Evolutionary conservation across 2,888 invertebrate genomes (phyloP).

Genomic region (Dryocosmus kuriphilus): DNA sequence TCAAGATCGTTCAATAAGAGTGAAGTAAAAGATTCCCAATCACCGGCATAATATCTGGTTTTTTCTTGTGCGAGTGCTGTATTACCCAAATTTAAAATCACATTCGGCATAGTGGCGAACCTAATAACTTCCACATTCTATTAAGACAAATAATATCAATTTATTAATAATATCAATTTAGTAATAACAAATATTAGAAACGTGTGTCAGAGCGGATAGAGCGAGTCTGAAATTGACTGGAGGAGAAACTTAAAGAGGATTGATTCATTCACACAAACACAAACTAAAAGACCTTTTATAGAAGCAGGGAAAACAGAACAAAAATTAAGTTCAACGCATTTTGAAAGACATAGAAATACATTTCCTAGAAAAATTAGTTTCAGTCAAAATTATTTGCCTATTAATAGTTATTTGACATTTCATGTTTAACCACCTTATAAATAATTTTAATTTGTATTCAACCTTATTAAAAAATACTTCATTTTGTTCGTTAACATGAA

Average conservation of each 20-base stretch:
- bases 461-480: too few species aligned
- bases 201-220: neutral
- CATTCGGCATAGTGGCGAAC: slow-evolving; percentile 90
- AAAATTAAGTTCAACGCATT: too few species aligned
- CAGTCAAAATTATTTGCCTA: too few species aligned
- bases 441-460: too few species aligned
- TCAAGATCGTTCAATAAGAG: slow-evolving; percentile 70
- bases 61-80: slow-evolving; percentile 70
- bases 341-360: too few species aligned
- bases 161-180: slow-evolving; percentile 14
- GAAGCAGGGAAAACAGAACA: too few species aligned
- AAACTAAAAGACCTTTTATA: too few species aligned
- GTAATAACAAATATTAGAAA: neutral
- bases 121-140: slow-evolving; percentile 92
- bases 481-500: too few species aligned
- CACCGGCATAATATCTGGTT: slow-evolving; percentile 83
- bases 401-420: too few species aligned
- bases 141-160: slow-evolving; percentile 34
- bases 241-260: neutral
- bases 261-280: too few species aligned
- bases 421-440: too few species aligned
- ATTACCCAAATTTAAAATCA: slow-evolving; percentile 82
- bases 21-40: slow-evolving; percentile 84
- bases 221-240: neutral
- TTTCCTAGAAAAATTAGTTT: too few species aligned